phyloP scores from a whole-genome alignment of 2,113 vertebrate species.

The Colossoma macropomum region DNA sequence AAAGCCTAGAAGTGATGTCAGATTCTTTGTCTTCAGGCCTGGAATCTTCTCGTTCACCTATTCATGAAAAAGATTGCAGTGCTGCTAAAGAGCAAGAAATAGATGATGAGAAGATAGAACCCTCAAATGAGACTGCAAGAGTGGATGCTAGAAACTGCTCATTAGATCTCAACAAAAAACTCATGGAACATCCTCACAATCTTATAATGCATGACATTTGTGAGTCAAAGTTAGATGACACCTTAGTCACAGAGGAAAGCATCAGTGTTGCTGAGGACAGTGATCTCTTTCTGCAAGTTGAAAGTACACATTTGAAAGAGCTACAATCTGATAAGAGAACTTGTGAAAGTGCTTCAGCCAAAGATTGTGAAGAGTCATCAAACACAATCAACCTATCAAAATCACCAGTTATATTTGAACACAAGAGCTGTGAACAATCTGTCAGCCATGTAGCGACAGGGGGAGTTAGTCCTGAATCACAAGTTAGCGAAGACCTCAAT shows the following conservation, averaged over 20 bases:
- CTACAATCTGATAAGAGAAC: constrained; percentile 57
- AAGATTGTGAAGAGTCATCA: constrained; percentile 47
- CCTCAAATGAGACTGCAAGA: constrained; percentile 56
- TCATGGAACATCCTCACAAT: constrained; percentile 51
- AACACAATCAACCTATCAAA: constrained; percentile 41
- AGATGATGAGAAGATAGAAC: constrained; percentile 58
- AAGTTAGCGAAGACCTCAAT: constrained; percentile 18
- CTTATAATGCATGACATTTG: constrained; percentile 58
- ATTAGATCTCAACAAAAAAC: constrained; percentile 54
- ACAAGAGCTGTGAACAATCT: constrained; percentile 44
- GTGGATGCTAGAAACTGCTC: constrained; percentile 29
- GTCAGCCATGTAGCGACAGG: constrained; percentile 44
- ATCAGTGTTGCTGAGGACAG: constrained; percentile 40
- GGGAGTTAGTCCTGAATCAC: constrained; percentile 29
- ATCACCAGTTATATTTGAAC: constrained; percentile 21
- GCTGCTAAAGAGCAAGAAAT: constrained; percentile 54
- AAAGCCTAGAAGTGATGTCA: constrained; percentile 75
- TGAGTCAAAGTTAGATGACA: constrained; percentile 53
- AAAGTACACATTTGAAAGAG: constrained; percentile 55
- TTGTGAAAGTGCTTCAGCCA: constrained; percentile 40
- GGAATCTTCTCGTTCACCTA: constrained; percentile 45
- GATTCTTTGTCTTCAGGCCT: constrained; percentile 71
- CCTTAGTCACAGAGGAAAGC: constrained; percentile 52
- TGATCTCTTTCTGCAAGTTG: constrained; percentile 53
- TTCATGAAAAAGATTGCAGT: constrained; percentile 53